Evolutionary conservation across 2,797 vertebrate genomes (phyloP), one percentile per base, ranked within the genome.

Genomic region (Clamator glandarius): DNA sequence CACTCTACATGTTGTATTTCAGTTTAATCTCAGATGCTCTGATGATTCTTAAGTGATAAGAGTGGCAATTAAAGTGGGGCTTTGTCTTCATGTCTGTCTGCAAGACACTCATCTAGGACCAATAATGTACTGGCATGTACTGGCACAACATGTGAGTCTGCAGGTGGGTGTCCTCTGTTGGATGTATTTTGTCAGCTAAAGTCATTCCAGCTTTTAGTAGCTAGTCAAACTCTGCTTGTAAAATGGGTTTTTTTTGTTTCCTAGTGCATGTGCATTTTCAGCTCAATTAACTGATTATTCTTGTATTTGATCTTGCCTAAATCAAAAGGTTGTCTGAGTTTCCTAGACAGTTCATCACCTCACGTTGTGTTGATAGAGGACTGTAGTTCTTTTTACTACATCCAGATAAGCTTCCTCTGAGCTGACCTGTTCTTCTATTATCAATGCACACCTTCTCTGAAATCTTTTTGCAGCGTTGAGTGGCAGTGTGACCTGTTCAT

Each of bases 1-100:
- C 0, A 1, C 63, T 72, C 8, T 28, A 2, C n/a, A 2, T 10
- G 5, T 19, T 4, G 10, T 4, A 2, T 57, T 84, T 68, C 28
- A 50, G 19, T 69, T 64, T 42, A 59, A 26, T 42, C 25, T 15
- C 15, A 23, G 50, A 28, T 66, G 17, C 33, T 66, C 19, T 57
- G 26, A 14, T 19, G 46, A 6, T 17, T 67, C 0, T 0, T 12
- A 64, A 19, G 29, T 11, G 2, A 4, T 58, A 31, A 44, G n/a
- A 18, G 39, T 59, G 39, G 41, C 61, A 44, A 0, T 57, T 69
- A 24, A 36, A 69, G 31, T 44, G 26, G 31, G 14, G 24, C 28
- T 73, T 69, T 86, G 58, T 64, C 9, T 9, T 72, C 20, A 0
- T 25, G 31, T 23, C 31, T 21, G 2, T 57, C 41, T 69, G 64